phyloP scores from a whole-genome alignment of 2,888 invertebrate species.

The Hydropsyche betteni region DNA sequence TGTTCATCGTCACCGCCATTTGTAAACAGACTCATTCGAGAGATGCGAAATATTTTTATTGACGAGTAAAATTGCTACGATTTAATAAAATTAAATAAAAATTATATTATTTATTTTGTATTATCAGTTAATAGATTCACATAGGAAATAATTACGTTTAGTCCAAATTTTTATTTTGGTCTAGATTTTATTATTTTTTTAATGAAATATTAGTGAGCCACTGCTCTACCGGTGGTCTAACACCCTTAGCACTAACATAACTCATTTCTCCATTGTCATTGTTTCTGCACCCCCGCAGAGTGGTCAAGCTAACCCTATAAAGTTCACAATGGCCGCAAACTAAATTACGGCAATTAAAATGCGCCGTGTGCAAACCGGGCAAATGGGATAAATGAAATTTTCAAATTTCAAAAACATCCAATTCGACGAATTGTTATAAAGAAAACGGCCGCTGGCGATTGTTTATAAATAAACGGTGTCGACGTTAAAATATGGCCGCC shows the following conservation, averaged over 20 bases:
- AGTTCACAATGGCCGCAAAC: slow-evolving; percentile 2
- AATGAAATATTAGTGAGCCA: slow-evolving; percentile 54
- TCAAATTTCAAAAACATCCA: background rate
- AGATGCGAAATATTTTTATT: no score
- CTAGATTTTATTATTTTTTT: background rate
- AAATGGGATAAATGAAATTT: no score
- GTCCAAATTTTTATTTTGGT: no score
- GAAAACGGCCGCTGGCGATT: background rate
- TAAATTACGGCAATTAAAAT: slow-evolving; percentile 27
- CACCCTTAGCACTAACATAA: slow-evolving; percentile 57
- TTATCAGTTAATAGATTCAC: no score
- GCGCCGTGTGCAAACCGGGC: background rate
- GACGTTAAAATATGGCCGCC: slow-evolving; percentile 15
- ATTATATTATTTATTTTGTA: no score
- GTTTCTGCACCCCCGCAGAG: slow-evolving; percentile 57
- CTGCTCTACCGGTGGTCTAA: slow-evolving; percentile 52
- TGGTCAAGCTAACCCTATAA: slow-evolving; percentile 48
- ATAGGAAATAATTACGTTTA: no score
- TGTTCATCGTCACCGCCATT: no score
- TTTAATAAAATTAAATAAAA: background rate
- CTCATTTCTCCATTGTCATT: slow-evolving; percentile 52
- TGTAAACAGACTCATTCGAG: no score
- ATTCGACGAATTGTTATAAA: background rate
- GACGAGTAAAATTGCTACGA: background rate
- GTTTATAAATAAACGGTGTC: background rate